A percentile compares a stretch with the other conserved stretches of the same genome.
Evolutionary conservation across 2,888 invertebrate species (phyloP).

Genomic region (Cheilosia soror): DNA sequence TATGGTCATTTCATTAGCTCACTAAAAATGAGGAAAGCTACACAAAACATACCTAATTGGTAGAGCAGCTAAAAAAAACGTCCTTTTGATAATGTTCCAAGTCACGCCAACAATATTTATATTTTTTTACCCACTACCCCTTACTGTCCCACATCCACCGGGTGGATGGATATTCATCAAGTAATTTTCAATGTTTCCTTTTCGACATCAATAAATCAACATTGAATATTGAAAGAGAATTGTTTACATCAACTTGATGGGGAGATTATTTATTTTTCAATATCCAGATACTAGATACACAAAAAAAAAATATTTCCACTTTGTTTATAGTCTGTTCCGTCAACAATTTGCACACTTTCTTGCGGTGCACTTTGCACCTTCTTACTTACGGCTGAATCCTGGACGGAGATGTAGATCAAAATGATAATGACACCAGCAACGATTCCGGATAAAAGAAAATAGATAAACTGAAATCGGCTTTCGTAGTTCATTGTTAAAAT

Average conservation of each 20-base stretch:
- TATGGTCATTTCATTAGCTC: too few species aligned
- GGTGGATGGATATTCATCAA: background rate
- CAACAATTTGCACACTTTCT: background rate
- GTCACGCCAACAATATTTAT: background rate
- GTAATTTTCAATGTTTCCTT: background rate
- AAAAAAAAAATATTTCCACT: background rate
- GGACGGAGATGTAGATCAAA: constrained; percentile 80
- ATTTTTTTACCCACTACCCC: background rate
- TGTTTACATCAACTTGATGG: background rate
- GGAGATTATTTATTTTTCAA: constrained; percentile 16
- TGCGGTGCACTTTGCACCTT: background rate
- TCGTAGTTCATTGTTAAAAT: constrained; percentile 75
- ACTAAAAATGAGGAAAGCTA: background rate
- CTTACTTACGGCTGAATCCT: constrained; percentile 78
- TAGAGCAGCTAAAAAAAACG: background rate
- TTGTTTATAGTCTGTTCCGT: background rate
- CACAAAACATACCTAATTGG: background rate
- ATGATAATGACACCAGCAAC: constrained; percentile 80
- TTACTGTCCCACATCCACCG: background rate
- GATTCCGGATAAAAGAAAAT: constrained; percentile 81
- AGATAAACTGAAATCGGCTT: constrained; percentile 80
- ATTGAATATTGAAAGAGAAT: background rate
- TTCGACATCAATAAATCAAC: constrained; percentile 1
- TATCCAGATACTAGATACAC: background rate
- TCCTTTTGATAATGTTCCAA: background rate